phyloP scores from a whole-genome alignment of 2,888 invertebrate genomes.

The Exocentrus adspersus region DNA sequence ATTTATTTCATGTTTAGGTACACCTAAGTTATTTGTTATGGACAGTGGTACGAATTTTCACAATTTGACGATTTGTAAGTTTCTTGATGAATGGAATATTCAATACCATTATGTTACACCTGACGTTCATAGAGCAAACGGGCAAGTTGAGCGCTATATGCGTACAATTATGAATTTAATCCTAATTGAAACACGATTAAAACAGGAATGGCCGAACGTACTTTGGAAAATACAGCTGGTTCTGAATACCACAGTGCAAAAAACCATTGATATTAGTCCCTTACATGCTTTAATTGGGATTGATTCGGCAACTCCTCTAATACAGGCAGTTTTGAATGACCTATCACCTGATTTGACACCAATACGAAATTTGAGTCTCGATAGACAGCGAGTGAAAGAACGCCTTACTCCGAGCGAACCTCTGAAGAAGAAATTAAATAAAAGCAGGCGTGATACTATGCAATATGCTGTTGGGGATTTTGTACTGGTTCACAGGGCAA shows the following conservation, averaged over 20 bases:
- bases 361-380: slow-evolving; percentile 29
- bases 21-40: slow-evolving; percentile 25
- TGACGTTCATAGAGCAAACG: slow-evolving; percentile 36
- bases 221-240: slow-evolving; percentile 41
- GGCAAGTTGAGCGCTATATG: slow-evolving; percentile 40
- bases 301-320: slow-evolving; percentile 24
- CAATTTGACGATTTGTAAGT: slow-evolving; percentile 20
- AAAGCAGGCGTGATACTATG: slow-evolving; percentile 30
- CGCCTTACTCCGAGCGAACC: background rate
- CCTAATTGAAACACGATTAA: slow-evolving; percentile 30
- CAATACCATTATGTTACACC: slow-evolving; percentile 36
- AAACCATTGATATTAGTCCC: background rate
- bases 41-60: slow-evolving; percentile 36
- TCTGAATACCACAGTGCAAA: slow-evolving; percentile 39
- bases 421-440: slow-evolving; percentile 9
- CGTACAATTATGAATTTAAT: slow-evolving; percentile 41
- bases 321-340: slow-evolving; percentile 32
- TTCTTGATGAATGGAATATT: slow-evolving; percentile 25
- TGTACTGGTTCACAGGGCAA: slow-evolving; percentile 40
- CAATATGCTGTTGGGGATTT: slow-evolving; percentile 34
- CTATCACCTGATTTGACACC: slow-evolving; percentile 24
- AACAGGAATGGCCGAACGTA: slow-evolving; percentile 34
- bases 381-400: slow-evolving; percentile 24
- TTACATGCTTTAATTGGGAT: background rate
- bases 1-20: slow-evolving; percentile 30